Conservation (phyloP, 2,888 invertebrate genomes). For the Nomada fucata region DNA sequence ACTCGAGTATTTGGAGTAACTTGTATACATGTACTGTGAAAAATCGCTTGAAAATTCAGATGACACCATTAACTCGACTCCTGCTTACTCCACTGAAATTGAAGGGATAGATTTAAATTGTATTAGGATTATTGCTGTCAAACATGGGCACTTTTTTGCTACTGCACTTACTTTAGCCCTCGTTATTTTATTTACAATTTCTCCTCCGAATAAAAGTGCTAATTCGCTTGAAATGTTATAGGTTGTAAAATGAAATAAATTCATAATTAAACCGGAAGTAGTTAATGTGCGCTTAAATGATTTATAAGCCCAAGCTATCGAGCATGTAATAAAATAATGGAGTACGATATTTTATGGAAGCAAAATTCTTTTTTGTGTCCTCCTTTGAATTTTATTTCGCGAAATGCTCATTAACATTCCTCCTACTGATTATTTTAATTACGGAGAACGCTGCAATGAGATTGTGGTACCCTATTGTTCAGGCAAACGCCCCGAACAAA, state of each 20-base stretch:
- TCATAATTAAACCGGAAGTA: too few relatives aligned
- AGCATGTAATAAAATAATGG: too few relatives aligned
- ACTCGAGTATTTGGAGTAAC: slow-evolving; percentile 8
- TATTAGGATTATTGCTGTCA: too few relatives aligned
- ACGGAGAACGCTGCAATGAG: not conserved
- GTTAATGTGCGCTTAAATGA: too few relatives aligned
- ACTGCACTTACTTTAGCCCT: not conserved
- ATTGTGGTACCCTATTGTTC: not conserved
- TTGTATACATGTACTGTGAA: not conserved
- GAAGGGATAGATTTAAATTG: not conserved
- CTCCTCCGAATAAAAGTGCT: too few relatives aligned
- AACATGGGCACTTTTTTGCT: not conserved
- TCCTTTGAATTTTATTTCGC: too few relatives aligned
- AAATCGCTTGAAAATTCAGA: not conserved
- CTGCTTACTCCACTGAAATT: not conserved
- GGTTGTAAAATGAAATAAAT: too few relatives aligned
- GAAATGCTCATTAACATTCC: not conserved
- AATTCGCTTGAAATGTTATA: too few relatives aligned
- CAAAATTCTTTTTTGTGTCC: too few relatives aligned
- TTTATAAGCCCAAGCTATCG: too few relatives aligned
- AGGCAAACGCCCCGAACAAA: not conserved
- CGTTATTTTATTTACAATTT: not conserved
- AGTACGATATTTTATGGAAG: too few relatives aligned
- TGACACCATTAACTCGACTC: not conserved
- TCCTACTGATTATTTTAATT: not conserved